Evolutionary conservation across 2,113 vertebrate species (phyloP).

Genomic region (Acrocephalus kingi): DNA sequence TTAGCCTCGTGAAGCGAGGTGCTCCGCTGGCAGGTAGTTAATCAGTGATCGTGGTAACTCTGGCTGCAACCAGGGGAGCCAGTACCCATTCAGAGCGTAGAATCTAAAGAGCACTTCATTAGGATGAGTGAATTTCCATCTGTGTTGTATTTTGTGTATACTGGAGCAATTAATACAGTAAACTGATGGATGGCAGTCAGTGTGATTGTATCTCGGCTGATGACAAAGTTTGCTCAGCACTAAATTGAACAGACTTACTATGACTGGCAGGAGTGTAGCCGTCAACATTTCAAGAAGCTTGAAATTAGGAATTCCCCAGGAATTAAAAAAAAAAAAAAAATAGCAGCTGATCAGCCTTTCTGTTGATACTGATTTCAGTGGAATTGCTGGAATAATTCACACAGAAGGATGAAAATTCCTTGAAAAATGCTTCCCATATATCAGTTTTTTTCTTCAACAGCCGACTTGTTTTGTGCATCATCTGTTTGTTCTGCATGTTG

Average conservation of each 20-base stretch:
- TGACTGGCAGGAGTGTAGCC: slow-evolving; percentile 21
- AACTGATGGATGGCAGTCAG: slow-evolving; percentile 53
- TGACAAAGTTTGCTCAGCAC: slow-evolving; percentile 57
- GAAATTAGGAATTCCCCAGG: slow-evolving; percentile 25
- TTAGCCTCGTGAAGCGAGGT: slow-evolving; percentile 28
- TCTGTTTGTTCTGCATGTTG: slow-evolving; percentile 12
- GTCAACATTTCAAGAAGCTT: slow-evolving; percentile 23
- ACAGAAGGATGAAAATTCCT: slow-evolving; percentile 2
- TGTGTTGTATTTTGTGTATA: slow-evolving; percentile 45
- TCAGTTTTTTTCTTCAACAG: slow-evolving; percentile 12
- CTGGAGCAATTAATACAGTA: slow-evolving; percentile 27
- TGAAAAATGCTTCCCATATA: not conserved
- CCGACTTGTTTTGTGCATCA: not conserved
- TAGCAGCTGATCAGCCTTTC: not conserved
- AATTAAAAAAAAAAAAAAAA: not conserved
- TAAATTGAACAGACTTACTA: slow-evolving; percentile 17
- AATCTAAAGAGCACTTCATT: slow-evolving; percentile 51
- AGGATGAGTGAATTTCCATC: slow-evolving; percentile 47
- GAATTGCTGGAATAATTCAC: not conserved
- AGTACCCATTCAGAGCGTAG: not conserved
- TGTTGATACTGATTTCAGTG: not conserved
- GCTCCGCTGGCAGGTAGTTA: slow-evolving; percentile 40
- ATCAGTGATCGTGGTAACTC: slow-evolving; percentile 4
- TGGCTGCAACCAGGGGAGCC: not conserved
- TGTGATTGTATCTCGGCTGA: slow-evolving; percentile 34